Base-by-base conservation (phyloP, 2,797 vertebrate species). In the Choloepus didactylus region DNA sequence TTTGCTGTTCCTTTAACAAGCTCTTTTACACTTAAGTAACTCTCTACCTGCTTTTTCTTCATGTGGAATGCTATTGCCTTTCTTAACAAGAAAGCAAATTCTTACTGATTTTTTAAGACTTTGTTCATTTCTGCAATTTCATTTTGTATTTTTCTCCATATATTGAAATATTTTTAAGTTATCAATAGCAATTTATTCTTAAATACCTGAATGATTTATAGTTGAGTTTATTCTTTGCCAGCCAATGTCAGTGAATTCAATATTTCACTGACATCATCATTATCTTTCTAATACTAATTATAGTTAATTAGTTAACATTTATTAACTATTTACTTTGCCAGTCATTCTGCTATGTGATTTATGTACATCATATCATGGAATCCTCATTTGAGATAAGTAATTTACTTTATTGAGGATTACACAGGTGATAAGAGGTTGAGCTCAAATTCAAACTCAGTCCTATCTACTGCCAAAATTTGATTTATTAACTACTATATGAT, bases 131-230 rank as follows among this genome's bases (percentile, higher is more conserved):
- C 9, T 73, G 18, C 5, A 86, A 19, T 75, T 56, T 86, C 41
- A 76, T 67, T 95, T 87, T 59, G 4, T 69, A 75, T 70, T 3
- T 38, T 95, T 95, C 25, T 76, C 72, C 25, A 41, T 35, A 16
- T 88, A 81, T 38, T 97, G 64, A 92, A 27, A 62, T 56, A n/a
- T 80, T 94, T 87, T 67, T 35, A 87, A n/a, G 41, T 70, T 49
- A 27, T 25, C 19, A 77, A 31, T 44, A 69, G 77, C 51, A 85
- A 44, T 72, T 72, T 44, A 27, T 44, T 41, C 67, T 70, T 72
- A 72, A 62, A 38, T 62, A 54, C n/a, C 75, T 9, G 21, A 83
- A 64, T 54, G 27, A 87, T 56, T 88, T 92, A 79, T 79, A 84
- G 31, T 76, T 95, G 59, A 49, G 18, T 84, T 72, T 92, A 77